Base-by-base conservation (phyloP, 2,797 vertebrate species). In the Crenichthys baileyi region DNA sequence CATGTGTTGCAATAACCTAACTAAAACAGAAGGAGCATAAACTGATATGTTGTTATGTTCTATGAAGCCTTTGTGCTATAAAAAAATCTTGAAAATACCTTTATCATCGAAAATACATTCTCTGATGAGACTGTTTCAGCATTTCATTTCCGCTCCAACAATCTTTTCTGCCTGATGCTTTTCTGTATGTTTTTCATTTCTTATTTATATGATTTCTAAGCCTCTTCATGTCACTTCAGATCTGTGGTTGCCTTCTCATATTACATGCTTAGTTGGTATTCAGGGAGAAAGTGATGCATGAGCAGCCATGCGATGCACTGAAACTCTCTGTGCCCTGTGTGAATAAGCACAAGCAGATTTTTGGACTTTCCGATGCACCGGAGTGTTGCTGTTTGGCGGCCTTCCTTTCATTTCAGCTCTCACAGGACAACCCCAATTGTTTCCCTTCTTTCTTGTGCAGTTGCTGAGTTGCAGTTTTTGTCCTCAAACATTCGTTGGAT, bases 401-500 rank as follows among this genome's bases (percentile, higher is more conserved):
- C 65, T 74, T 7, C 56, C 74, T 39, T 39, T 84, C 26, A 3
- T 77, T 39, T 65, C 60, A 79, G 68, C 74, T 78, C 53, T 68
- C 3, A 7, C 79, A 8, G 8, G 73, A 41, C 70, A 75, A 11
- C 39, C 63, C 44, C 78, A 77, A 87, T 85, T 77, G 71, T 79
- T 84, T 72, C 56, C 65, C 26, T 81, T 87, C 68, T 70, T 72
- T 55, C 76, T 84, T 50, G 41, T 86, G 77, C 76, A 78, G 58
- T 79, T 93, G 87, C 90, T 77, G 82, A 87, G 79, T 86, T 93
- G 77, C 87, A 84, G 50, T 75, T 91, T 91, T 79, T 81, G 76
- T 84, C 72, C 79, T 84, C 70, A 79, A 88, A 83, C 81, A 55
- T 83, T 82, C 72, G 84, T 79, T 82, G 58, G 18, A 78, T 58